Base-by-base conservation (phyloP, 2,888 invertebrate species). In the Drosophila robusta region DNA sequence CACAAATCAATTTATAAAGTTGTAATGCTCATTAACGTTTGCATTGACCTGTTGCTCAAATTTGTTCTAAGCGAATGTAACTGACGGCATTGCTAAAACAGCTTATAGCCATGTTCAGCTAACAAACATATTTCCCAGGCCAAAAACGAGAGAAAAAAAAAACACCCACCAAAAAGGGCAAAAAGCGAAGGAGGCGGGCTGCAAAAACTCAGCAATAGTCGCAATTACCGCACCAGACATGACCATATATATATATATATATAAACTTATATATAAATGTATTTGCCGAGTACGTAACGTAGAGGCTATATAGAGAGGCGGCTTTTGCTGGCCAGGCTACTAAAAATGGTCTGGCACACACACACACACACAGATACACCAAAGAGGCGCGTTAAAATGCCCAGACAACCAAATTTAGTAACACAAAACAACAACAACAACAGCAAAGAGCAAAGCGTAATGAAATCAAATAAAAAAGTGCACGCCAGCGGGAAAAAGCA, bases 331-430 rank as follows among this genome's bases (percentile, higher is more conserved):
- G 78, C 57, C 75, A 67, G 75, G 79, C 89, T 85, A 89, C 85
- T 85, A 87, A 87, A 89, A 89, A 89, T 85, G 85, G 85, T 81
- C 69, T 82, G 72, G 73, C 70, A 65, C 74, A 68, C 76, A 80
- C 63, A 73, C 56, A 57, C 45, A 64, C 18, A 60, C 18, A 54
- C 3, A 46, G 7, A 51, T 41, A 50, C 44, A 58, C 50, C 14
- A 32, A n/a, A 32, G 36, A 66, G 46, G 56, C 66, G 70, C 74
- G 72, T 78, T 65, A 70, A 86, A 86, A 83, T 83, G 87, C 89
- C 81, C 79, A 85, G 85, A 85, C 85, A 85, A 89, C 85, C 85
- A 85, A 85, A 85, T 85, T 85, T 85, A 85, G 85, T 84, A 89
- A 81, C 87, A 80, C 57, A 67, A 60, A 54, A 39, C 50, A 42